Base-by-base conservation (phyloP, 2,797 vertebrate species). In the Emydoidea blandingii region DNA sequence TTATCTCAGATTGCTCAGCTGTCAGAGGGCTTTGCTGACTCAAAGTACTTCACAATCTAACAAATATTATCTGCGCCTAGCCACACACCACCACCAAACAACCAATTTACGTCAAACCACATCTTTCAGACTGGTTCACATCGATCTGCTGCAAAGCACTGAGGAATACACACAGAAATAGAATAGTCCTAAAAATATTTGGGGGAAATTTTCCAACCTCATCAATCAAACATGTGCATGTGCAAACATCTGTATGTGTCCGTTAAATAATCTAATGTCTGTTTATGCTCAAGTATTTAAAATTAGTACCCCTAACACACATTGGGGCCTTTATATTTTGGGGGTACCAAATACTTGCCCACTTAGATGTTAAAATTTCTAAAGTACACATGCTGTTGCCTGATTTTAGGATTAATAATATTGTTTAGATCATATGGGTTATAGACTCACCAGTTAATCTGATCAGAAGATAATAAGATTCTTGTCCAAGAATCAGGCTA, bases 31-130 rank as follows among this genome's bases (percentile, higher is more conserved):
- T 93, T 95, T 91, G 92, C 27, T 81, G 34, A 88, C 21, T 56
- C 93, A 96, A 96, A 96, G 88, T 85, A 95, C 96, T 87, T 95
- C 88, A 91, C 29, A 56, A 68, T 41, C 62, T 87, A 50, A 59
- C 68, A 91, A 74, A 53, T 57, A 87, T 68, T 93, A 59, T 93
- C 88, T 95, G 57, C 89, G n/a, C 93, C 89, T 95, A 92, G 92
- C 81, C 90, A 68, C n/a, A 93, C 68, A 85, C 29, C 74, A 86
- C 8, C 25, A 81, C 80, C 27, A 72, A 94, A 94, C 54, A 92
- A 68, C 74, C 21, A 90, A 72, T 50, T 49, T 93, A 87, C 83
- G 91, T 84, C 65, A 84, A 87, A 94, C n/a, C 89, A 34, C 47
- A 65, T 89, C 76, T 95, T 96, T 92, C 93, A 94, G 74, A 93